A percentile compares a stretch with the other conserved stretches of the same genome.
Evolutionary conservation across 2,888 invertebrate genomes (phyloP).

Genomic region (Marasmarcha lunaedactyla): DNA sequence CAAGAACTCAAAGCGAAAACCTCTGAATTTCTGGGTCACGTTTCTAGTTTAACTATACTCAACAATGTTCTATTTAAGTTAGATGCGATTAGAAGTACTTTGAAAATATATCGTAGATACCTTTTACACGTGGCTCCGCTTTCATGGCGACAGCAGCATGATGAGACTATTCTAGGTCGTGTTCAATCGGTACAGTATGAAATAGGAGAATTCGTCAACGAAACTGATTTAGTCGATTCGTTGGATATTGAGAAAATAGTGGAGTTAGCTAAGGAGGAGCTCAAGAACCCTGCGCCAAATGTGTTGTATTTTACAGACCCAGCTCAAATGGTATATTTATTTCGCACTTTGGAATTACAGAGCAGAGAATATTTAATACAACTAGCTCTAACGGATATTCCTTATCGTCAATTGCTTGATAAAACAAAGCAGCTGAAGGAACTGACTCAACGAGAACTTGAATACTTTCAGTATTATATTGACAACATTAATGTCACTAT

Average conservation of each 20-base stretch:
- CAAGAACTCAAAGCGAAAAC: conserved; percentile 38
- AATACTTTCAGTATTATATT: conserved; percentile 57
- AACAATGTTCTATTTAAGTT: conserved; percentile 55
- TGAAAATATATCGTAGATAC: conserved; percentile 51
- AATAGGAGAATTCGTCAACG: conserved; percentile 42
- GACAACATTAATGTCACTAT: conserved; percentile 43
- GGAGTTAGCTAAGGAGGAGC: conserved; percentile 41
- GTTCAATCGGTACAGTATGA: conserved; percentile 51
- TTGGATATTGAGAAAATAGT: conserved; percentile 53
- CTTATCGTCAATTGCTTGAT: conserved; percentile 35
- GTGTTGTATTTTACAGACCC: conserved; percentile 40
- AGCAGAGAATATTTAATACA: conserved; percentile 57
- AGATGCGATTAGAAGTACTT: conserved; percentile 44
- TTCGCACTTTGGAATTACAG: conserved; percentile 56
- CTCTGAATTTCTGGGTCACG: conserved; percentile 41
- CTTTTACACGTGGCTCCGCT: conserved; percentile 53
- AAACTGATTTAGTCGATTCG: conserved; percentile 49
- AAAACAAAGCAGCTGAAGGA: conserved; percentile 42
- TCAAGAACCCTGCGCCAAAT: conserved; percentile 35
- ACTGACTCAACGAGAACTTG: conserved; percentile 42
- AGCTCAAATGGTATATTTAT: conserved; percentile 48
- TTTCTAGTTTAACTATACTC: conserved; percentile 37
- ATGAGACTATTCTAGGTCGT: conserved; percentile 39
- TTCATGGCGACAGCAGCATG: conserved; percentile 47
- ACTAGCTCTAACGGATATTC: conserved; percentile 44